Percentiles rank a stretch among this genome's conserved stretches.
Conservation (phyloP, 2,113 vertebrate species). For the Ancistrus triradiatus region DNA sequence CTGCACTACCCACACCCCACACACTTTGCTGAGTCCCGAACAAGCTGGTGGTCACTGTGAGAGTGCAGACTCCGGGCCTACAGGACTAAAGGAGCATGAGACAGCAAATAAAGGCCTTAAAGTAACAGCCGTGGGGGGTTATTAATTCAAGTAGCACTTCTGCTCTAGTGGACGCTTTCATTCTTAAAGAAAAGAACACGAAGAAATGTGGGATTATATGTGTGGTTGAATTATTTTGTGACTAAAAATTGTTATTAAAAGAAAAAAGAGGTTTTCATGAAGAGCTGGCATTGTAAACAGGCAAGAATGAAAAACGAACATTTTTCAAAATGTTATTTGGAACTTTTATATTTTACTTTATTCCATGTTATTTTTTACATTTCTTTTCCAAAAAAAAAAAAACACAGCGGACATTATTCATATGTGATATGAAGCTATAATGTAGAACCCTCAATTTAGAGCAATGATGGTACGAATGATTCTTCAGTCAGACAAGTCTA, state of each 20-base stretch:
- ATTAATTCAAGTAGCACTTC: conserved; percentile 50
- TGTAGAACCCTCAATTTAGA: conserved; percentile 56
- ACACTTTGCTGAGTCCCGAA: conserved; percentile 8
- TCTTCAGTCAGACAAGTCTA: conserved; percentile 51
- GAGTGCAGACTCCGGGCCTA: conserved; percentile 1
- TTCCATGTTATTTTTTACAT: conserved; percentile 56
- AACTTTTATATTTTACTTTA: conserved; percentile 57
- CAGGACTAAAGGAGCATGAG: conserved; percentile 19
- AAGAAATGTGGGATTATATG: conserved; percentile 31
- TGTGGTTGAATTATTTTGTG: conserved; percentile 47
- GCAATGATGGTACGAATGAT: conserved; percentile 54
- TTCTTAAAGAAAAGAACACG: conserved; percentile 32
- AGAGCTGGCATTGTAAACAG: conserved; percentile 15
- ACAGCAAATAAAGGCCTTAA: conserved; percentile 23
- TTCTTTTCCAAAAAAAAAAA: conserved; percentile 43
- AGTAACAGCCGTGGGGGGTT: conserved; percentile 23
- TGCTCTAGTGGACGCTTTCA: conserved; percentile 43
- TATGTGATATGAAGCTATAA: conserved; percentile 59
- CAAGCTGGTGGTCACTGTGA: conserved; percentile 22
- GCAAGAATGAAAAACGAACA: conserved; percentile 2
- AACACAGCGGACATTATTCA: conserved; percentile 53
- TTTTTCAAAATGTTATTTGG: conserved; percentile 42
- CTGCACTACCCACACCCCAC: conserved; percentile 25
- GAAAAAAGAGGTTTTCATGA: conserved; percentile 7
- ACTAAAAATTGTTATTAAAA: conserved; percentile 43